phyloP scores from a whole-genome alignment of 1,140 invertebrate species.

The Cydia strobilella region DNA sequence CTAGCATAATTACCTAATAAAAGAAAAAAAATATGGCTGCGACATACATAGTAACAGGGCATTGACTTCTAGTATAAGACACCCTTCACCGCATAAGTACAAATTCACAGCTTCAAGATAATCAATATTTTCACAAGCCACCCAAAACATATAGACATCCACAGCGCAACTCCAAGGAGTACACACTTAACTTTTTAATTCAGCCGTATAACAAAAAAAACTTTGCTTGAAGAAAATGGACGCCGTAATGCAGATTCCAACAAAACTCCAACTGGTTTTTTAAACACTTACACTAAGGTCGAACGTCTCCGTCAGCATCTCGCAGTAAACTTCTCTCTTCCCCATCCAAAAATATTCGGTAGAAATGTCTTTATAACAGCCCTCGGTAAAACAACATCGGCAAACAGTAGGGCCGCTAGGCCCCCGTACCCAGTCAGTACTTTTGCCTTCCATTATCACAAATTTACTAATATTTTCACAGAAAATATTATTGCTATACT shows the following conservation, averaged over 20 bases:
- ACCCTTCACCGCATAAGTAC: not conserved
- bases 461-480: conserved; percentile 51
- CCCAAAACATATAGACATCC: conserved; percentile 33
- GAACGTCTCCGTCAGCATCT: conserved; percentile 66
- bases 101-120: not conserved
- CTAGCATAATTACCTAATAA: too few species aligned
- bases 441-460: conserved; percentile 64
- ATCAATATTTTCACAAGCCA: conserved; percentile 39
- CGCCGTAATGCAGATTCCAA: not conserved
- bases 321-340: conserved; percentile 68
- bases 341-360: conserved; percentile 78
- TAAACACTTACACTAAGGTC: conserved; percentile 57
- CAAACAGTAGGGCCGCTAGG: conserved; percentile 68
- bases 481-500: conserved; percentile 56
- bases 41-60: too few species aligned
- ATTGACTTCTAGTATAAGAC: not conserved
- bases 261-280: conserved; percentile 9
- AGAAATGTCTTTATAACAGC: conserved; percentile 74
- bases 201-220: conserved; percentile 33
- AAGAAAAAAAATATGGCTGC: too few species aligned
- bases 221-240: conserved; percentile 17
- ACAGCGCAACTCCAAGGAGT: conserved; percentile 9
- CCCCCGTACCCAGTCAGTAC: conserved; percentile 66
- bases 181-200: conserved; percentile 21
- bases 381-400: conserved; percentile 69